These are phyloP conservation scores for Parotocinclus haroldoi DNA, from an alignment of 2,797 vertebrate species.

Conservation along the genomic window DNA sequence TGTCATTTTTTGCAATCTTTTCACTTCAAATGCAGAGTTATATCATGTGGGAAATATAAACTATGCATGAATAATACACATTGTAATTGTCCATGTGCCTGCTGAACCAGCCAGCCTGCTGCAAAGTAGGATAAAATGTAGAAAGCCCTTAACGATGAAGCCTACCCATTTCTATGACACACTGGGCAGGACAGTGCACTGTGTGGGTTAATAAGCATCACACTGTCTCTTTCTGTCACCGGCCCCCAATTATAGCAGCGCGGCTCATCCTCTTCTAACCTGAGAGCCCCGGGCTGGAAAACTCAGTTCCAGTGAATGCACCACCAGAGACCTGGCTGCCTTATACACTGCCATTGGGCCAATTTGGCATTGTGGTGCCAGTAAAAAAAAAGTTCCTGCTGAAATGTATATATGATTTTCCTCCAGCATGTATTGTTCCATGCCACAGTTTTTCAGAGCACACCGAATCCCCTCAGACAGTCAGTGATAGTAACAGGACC, in stretches of 20 bases:
- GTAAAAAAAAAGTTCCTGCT: constrained; percentile 69
- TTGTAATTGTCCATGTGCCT: background rate
- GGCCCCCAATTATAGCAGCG: constrained; percentile 75
- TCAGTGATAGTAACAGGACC: constrained; percentile 49
- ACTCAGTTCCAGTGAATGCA: constrained; percentile 73
- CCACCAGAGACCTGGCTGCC: constrained; percentile 63
- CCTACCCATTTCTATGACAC: constrained; percentile 65
- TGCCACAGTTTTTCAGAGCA: constrained; percentile 66
- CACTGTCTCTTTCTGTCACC: constrained; percentile 68
- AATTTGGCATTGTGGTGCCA: constrained; percentile 75
- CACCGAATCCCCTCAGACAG: constrained; percentile 50
- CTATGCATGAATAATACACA: too few species aligned
- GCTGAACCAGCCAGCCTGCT: constrained; percentile 60
- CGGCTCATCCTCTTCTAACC: constrained; percentile 69
- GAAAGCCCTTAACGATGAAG: constrained; percentile 59
- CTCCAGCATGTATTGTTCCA: constrained; percentile 62
- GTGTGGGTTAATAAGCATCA: constrained; percentile 74
- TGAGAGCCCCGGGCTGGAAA: constrained; percentile 74
- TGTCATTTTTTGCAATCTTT: too few species aligned
- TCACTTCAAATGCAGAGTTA: too few species aligned
- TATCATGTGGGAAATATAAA: too few species aligned
- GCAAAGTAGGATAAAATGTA: constrained; percentile 41
- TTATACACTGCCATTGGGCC: constrained; percentile 52
- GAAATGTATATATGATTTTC: too few species aligned
- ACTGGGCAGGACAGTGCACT: constrained; percentile 61